Percentiles rank a stretch among this genome's conserved stretches.
Conservation (phyloP, 2,797 vertebrate genomes). For the Galago senegalensis region DNA sequence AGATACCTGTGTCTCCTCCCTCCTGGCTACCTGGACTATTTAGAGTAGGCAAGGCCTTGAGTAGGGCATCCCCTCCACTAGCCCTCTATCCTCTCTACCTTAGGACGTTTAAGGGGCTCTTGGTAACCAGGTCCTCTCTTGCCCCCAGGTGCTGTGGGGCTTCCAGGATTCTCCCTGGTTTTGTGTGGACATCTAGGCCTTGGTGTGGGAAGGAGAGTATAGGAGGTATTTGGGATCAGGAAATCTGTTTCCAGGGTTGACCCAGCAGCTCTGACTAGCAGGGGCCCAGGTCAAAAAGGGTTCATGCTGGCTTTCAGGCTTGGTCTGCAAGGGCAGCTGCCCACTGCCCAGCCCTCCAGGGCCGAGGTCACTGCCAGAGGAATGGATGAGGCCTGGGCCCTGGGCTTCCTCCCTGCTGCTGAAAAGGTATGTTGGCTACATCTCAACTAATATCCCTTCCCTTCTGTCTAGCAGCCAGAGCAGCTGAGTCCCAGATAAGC, state of each 20-base stretch:
- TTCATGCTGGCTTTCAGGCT: neutral
- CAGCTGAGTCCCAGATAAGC: conserved; percentile 45
- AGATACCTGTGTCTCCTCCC: neutral
- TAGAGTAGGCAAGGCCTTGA: neutral
- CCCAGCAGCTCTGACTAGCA: neutral
- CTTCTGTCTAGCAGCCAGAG: conserved; percentile 57
- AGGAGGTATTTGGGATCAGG: neutral
- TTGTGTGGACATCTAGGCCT: neutral
- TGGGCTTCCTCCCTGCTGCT: neutral
- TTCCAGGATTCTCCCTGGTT: neutral
- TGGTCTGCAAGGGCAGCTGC: neutral
- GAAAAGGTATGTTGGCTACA: neutral
- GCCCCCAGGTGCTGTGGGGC: neutral
- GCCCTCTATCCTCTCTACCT: neutral
- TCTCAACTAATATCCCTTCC: neutral
- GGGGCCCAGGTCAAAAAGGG: neutral
- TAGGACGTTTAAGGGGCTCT: neutral
- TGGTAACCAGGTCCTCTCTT: neutral
- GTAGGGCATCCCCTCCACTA: neutral
- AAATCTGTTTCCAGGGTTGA: neutral
- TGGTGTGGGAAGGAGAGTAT: neutral
- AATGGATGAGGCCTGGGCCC: neutral
- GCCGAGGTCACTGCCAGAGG: neutral
- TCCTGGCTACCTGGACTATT: neutral
- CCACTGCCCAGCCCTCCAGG: neutral